These are phyloP conservation scores for Stegana nigrithorax DNA, from an alignment of 2,888 invertebrate species.

Conservation along the genomic window DNA sequence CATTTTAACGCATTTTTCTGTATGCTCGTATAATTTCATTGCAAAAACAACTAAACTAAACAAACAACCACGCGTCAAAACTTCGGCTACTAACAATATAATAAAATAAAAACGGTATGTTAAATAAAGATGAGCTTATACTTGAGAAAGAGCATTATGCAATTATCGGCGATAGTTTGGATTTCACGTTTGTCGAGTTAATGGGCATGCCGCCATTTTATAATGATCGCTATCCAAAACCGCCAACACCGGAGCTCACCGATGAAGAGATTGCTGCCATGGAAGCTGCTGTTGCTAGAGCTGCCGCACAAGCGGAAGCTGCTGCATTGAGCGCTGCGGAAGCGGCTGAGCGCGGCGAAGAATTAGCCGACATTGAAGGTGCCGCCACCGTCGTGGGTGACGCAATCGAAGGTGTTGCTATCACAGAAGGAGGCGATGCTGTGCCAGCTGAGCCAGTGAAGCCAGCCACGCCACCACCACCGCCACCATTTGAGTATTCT, in stretches of 20 bases:
- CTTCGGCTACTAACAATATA: not conserved
- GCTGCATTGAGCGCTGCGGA: constrained; percentile 28
- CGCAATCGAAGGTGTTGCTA: constrained; percentile 23
- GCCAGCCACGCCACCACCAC: constrained; percentile 64
- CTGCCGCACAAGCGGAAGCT: constrained; percentile 39
- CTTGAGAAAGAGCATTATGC: constrained; percentile 91
- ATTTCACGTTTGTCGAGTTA: constrained; percentile 90
- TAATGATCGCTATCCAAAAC: constrained; percentile 68
- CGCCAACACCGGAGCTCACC: constrained; percentile 67
- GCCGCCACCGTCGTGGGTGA: constrained; percentile 51
- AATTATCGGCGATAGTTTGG: constrained; percentile 92
- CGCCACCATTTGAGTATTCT: constrained; percentile 68
- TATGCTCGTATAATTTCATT: no score
- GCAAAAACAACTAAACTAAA: no score
- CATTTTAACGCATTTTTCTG: no score
- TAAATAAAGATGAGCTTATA: constrained; percentile 84
- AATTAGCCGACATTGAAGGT: constrained; percentile 21
- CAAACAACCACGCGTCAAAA: no score
- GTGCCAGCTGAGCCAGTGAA: constrained; percentile 34
- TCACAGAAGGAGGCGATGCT: constrained; percentile 42
- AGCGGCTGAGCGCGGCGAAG: constrained; percentile 38
- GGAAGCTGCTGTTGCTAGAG: constrained; percentile 40
- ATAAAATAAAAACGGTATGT: constrained; percentile 23
- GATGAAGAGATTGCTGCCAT: constrained; percentile 65
- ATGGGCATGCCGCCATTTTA: constrained; percentile 72